Percentiles rank a stretch among this genome's conserved stretches.
These are phyloP conservation scores for Cephus cinctus DNA, from an alignment of 1,140 invertebrate species.

Conservation along the genomic window DNA sequence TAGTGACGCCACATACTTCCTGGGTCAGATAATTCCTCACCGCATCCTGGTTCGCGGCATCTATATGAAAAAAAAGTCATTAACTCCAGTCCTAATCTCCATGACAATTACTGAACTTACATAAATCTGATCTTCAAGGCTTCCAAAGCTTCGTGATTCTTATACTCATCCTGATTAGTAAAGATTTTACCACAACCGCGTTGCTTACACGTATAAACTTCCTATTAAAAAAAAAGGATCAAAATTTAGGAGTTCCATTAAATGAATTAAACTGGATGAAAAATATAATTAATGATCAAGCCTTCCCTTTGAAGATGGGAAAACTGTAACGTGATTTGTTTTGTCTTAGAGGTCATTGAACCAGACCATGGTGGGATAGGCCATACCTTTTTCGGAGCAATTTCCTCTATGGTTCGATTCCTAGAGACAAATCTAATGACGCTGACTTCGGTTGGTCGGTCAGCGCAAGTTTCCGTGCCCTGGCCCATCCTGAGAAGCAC, in stretches of 20 bases:
- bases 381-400: conserved; percentile 53
- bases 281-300: conserved; percentile 1
- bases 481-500: conserved; percentile 40
- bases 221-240: conserved; percentile 40
- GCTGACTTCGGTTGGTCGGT: conserved; percentile 51
- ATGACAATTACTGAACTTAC: conserved; percentile 27
- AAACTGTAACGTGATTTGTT: conserved; percentile 34
- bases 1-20: conserved; percentile 55
- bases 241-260: background rate
- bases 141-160: conserved; percentile 49
- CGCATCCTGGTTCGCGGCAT: conserved; percentile 51
- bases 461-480: conserved; percentile 49
- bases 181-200: conserved; percentile 51
- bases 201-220: conserved; percentile 51
- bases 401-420: conserved; percentile 52
- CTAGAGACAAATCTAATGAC: conserved; percentile 54
- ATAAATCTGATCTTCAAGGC: conserved; percentile 51
- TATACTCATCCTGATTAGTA: conserved; percentile 50
- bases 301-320: background rate
- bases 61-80: conserved; percentile 19
- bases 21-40: conserved; percentile 50
- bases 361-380: conserved; percentile 13
- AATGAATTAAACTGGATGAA: background rate
- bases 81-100: background rate
- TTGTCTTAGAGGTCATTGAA: conserved; percentile 52